Conservation (phyloP, 2,113 vertebrate species). For the Myiagra hebetior region DNA sequence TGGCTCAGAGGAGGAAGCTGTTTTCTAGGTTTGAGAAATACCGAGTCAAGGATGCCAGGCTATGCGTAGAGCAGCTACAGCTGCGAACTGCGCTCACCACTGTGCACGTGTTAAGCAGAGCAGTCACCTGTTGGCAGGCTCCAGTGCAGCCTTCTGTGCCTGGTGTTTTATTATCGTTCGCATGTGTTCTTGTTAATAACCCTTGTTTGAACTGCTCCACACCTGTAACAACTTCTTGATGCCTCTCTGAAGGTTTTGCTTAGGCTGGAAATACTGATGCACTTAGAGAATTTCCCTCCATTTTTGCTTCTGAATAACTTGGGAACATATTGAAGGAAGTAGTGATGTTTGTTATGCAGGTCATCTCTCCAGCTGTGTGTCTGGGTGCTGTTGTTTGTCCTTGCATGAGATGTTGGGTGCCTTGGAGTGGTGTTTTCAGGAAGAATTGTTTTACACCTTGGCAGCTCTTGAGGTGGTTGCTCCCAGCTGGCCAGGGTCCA, state of each 20-base stretch:
- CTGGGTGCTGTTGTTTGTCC: not conserved
- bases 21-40: not conserved
- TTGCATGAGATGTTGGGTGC: not conserved
- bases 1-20: not conserved
- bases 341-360: no score
- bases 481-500: rapidly evolving
- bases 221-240: not conserved
- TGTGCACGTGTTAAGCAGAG: not conserved
- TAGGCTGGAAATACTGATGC: not conserved
- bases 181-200: not conserved
- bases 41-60: not conserved
- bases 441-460: not conserved
- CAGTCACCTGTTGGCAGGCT: not conserved
- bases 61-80: not conserved
- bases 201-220: not conserved
- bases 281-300: no score
- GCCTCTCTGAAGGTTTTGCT: not conserved
- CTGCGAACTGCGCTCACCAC: rapidly evolving
- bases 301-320: not conserved
- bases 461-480: not conserved
- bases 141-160: not conserved
- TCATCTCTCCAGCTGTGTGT: rapidly evolving
- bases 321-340: not conserved
- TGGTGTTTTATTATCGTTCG: not conserved
- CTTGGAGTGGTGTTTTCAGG: not conserved